Base-by-base conservation (phyloP, 2,888 invertebrate genomes). In the Altica lythri region DNA sequence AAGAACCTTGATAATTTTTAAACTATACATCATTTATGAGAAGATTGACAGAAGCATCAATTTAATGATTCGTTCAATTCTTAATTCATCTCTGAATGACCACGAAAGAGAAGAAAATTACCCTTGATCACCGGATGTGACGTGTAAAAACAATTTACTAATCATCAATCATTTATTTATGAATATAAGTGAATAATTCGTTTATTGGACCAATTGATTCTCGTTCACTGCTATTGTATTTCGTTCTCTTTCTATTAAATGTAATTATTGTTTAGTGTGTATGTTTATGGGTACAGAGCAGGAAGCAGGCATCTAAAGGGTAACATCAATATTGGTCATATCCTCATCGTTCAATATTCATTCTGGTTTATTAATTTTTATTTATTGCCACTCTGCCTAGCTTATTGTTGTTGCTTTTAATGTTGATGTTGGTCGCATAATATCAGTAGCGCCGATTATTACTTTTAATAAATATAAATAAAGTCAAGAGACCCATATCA, bases 141-240 rank as follows among this genome's bases (percentile, higher is more conserved):
- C 75, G 74, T 70, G 65, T 72, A 53, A 72, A n/a, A 71, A 74
- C 74, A 75, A 76, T 76, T 76, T 75, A 73, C 75, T 75, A 75
- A 76, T 76, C 75, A 76, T 75, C 75, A 76, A 76, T 75, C 76
- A 75, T 75, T 73, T 75, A 75, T 75, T 75, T 75, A 75, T 73
- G 74, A 72, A 68, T 72, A 71, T 67, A 72, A 73, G 75, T 72
- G 74, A 75, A 72, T 72, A 70, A 70, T 69, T 67, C 70, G 69
- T 69, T 70, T 70, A 70, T 71, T 70, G 69, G 69, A 62, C 70
- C 69, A 71, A 71, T 71, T 71, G 72, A 72, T 72, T 70, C 68
- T 70, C 68, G 70, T 69, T 68, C 63, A 65, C 68, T 65, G 61
- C 63, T 58, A 65, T 67, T 67, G 67, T 67, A 53, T 56, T 51